A percentile compares a stretch with the other conserved stretches of the same genome.
These are phyloP conservation scores for Mercenaria mercenaria DNA, from an alignment of 1,140 invertebrate species.

Conservation along the genomic window DNA sequence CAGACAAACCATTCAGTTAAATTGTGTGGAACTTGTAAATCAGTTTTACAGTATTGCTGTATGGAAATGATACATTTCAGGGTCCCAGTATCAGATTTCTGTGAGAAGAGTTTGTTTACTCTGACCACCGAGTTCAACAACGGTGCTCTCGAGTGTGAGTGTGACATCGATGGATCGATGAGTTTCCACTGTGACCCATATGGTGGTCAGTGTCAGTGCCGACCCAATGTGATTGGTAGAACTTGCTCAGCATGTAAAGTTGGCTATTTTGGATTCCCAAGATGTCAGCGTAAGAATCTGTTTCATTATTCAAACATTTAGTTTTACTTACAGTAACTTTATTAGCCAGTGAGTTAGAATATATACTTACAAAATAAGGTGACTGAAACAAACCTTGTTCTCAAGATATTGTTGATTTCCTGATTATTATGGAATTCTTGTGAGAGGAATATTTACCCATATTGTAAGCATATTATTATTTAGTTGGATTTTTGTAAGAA, in stretches of 20 bases:
- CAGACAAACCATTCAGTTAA: too few species aligned
- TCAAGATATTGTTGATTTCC: too few species aligned
- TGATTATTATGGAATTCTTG: too few species aligned
- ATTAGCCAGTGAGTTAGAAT: background rate
- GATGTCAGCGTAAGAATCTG: slow-evolving; percentile 92
- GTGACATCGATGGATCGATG: slow-evolving; percentile 95
- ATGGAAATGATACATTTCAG: slow-evolving; percentile 21
- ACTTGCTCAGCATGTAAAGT: slow-evolving; percentile 95
- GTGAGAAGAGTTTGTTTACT: slow-evolving; percentile 92
- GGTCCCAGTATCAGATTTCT: slow-evolving; percentile 70
- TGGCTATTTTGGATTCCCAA: slow-evolving; percentile 97
- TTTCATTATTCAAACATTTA: slow-evolving; percentile 32
- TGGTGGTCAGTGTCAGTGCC: slow-evolving; percentile 98
- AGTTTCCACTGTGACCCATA: slow-evolving; percentile 94
- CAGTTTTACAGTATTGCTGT: too few species aligned
- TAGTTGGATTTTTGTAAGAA: too few species aligned
- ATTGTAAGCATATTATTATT: too few species aligned
- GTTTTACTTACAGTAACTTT: background rate
- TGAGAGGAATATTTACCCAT: too few species aligned
- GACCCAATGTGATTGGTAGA: slow-evolving; percentile 96
- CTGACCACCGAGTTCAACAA: slow-evolving; percentile 98
- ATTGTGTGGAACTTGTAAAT: too few species aligned
- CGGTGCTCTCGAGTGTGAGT: slow-evolving; percentile 95
- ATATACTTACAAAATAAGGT: too few species aligned
- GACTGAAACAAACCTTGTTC: too few species aligned